phyloP scores from a whole-genome alignment of 2,113 vertebrate genomes.

The Ciconia boyciana region DNA sequence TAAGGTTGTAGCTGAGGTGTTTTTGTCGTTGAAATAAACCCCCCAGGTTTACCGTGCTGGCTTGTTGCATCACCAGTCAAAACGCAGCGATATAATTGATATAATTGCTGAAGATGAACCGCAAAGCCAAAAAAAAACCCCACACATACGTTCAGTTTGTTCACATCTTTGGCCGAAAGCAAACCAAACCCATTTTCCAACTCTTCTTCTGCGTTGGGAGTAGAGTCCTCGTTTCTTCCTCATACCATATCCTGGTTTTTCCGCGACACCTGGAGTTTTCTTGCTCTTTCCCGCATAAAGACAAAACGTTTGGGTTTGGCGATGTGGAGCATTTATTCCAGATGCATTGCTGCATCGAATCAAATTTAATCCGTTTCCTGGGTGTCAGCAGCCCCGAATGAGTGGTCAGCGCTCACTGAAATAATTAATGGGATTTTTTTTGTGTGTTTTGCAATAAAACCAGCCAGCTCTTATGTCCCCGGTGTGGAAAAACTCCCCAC shows the following conservation, averaged over 20 bases:
- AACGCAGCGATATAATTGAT: rapidly evolving
- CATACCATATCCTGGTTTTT: neutral
- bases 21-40: neutral
- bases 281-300: neutral
- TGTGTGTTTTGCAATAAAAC: neutral
- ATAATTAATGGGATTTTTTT: neutral
- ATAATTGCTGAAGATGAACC: rapidly evolving
- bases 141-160: rapidly evolving
- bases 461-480: neutral
- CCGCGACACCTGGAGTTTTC: neutral
- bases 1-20: rapidly evolving
- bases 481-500: neutral
- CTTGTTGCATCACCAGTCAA: neutral
- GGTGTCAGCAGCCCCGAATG: neutral
- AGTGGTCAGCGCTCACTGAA: rapidly evolving
- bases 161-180: neutral
- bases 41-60: rapidly evolving
- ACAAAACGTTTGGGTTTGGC: neutral
- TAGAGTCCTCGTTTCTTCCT: rapidly evolving
- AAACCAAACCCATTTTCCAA: neutral
- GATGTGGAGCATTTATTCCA: neutral
- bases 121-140: neutral
- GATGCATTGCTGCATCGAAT: neutral
- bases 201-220: neutral
- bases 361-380: neutral